Percentiles rank a stretch among this genome's conserved stretches.
Conservation (phyloP, 2,113 vertebrate genomes). For the Lepisosteus oculatus region DNA sequence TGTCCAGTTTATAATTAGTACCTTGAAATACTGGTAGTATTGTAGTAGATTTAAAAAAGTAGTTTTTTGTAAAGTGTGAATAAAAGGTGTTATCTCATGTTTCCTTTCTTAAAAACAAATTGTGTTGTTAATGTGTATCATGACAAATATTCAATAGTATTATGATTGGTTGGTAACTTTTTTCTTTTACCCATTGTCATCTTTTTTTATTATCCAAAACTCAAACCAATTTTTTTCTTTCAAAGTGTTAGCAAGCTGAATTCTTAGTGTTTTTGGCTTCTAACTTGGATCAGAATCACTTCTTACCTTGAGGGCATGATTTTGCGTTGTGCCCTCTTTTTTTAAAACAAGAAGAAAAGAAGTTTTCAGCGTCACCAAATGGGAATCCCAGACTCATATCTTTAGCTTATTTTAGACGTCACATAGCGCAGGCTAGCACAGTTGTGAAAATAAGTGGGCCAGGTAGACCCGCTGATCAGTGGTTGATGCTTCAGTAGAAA, state of each 20-base stretch:
- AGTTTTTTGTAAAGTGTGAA: slow-evolving; percentile 93
- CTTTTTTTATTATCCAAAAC: slow-evolving; percentile 40
- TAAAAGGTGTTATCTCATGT: slow-evolving; percentile 92
- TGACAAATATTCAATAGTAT: slow-evolving; percentile 69
- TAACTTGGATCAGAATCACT: slow-evolving; percentile 6
- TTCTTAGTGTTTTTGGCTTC: slow-evolving; percentile 13
- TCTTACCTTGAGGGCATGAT: not conserved
- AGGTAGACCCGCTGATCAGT: slow-evolving; percentile 11
- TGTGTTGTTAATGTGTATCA: slow-evolving; percentile 87
- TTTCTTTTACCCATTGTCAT: slow-evolving; percentile 27
- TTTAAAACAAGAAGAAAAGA: not conserved
- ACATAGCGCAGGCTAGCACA: slow-evolving; percentile 35
- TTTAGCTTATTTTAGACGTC: slow-evolving; percentile 49
- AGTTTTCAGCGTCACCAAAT: slow-evolving; percentile 23
- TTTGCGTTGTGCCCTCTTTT: not conserved
- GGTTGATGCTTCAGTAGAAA: slow-evolving; percentile 37
- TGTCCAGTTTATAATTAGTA: slow-evolving; percentile 78
- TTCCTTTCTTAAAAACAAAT: slow-evolving; percentile 83
- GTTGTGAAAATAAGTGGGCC: slow-evolving; percentile 27
- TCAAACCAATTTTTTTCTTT: slow-evolving; percentile 25
- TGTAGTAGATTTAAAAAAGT: slow-evolving; percentile 74
- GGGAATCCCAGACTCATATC: slow-evolving; percentile 34
- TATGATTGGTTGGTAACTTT: slow-evolving; percentile 54
- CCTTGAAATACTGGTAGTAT: slow-evolving; percentile 86
- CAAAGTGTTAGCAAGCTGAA: slow-evolving; percentile 12